phyloP scores from a whole-genome alignment of 1,140 invertebrate genomes.

The Macrocentrus cingulum region DNA sequence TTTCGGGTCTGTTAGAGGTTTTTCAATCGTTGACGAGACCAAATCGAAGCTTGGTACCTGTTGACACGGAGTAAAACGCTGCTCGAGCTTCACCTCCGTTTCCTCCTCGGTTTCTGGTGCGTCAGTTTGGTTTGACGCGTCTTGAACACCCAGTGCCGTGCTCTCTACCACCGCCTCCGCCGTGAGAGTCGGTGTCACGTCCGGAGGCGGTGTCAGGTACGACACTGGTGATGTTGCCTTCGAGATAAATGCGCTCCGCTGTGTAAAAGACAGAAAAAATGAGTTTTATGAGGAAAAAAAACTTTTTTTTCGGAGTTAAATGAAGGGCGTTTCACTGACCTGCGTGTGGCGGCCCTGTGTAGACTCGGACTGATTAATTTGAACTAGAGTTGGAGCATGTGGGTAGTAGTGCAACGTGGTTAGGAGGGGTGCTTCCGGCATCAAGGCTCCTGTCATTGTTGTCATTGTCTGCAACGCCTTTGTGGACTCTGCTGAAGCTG shows the following conservation, averaged over 20 bases:
- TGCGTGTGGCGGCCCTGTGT: conserved; percentile 50
- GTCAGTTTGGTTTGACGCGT: conserved; percentile 80
- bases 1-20: conserved; percentile 42
- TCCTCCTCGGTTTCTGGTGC: conserved; percentile 57
- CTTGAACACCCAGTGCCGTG: conserved; percentile 63
- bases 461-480: conserved; percentile 64
- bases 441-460: conserved; percentile 55
- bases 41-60: conserved; percentile 45
- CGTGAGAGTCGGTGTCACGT: conserved; percentile 48
- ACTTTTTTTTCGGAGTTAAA: background rate
- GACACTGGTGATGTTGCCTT: conserved; percentile 64
- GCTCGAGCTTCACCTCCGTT: conserved; percentile 47
- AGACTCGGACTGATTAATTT: conserved; percentile 59
- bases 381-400: conserved; percentile 49
- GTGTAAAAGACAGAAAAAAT: conserved; percentile 30
- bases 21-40: conserved; percentile 43
- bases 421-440: conserved; percentile 50
- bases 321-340: conserved; percentile 34
- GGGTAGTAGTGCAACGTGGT: conserved; percentile 54
- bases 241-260: conserved; percentile 49
- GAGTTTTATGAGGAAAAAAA: background rate
- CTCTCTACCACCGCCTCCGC: conserved; percentile 39
- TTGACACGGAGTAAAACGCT: conserved; percentile 44
- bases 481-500: conserved; percentile 58
- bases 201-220: conserved; percentile 65